phyloP scores from a whole-genome alignment of 1,140 invertebrate genomes.

The Panonychus citri region DNA sequence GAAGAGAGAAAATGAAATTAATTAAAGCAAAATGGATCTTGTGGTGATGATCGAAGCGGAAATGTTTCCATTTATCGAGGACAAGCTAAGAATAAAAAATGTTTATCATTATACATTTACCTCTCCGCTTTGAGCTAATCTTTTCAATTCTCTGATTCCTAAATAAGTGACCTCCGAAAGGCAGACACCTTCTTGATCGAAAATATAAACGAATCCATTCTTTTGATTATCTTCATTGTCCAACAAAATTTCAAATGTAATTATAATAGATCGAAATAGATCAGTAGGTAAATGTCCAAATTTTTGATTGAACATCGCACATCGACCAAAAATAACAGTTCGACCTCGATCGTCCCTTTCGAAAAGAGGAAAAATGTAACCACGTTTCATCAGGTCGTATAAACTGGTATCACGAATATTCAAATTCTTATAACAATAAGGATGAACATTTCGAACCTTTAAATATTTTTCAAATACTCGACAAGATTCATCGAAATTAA shows the following conservation, averaged over 20 bases:
- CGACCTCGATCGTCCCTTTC: slow-evolving; percentile 44
- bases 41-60: background rate
- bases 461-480: slow-evolving; percentile 62
- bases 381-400: slow-evolving; percentile 49
- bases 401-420: slow-evolving; percentile 41
- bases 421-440: slow-evolving; percentile 55
- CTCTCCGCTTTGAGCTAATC: slow-evolving; percentile 11
- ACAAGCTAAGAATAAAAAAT: background rate
- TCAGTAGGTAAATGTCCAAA: background rate
- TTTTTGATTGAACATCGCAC: slow-evolving; percentile 1
- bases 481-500: slow-evolving; percentile 53
- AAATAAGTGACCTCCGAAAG: slow-evolving; percentile 45
- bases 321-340: slow-evolving; percentile 35
- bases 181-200: slow-evolving; percentile 53
- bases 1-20: background rate
- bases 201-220: slow-evolving; percentile 49
- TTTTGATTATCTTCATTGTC: slow-evolving; percentile 56
- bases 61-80: background rate
- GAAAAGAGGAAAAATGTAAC: slow-evolving; percentile 49
- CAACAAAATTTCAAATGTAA: slow-evolving; percentile 47
- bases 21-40: background rate
- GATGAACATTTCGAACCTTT: slow-evolving; percentile 48
- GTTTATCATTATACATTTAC: slow-evolving; percentile 5
- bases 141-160: slow-evolving; percentile 13
- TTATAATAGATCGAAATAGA: slow-evolving; percentile 43